These are phyloP conservation scores for Drosophila cognata DNA, from an alignment of 2,888 invertebrate genomes.

Conservation along the genomic window DNA sequence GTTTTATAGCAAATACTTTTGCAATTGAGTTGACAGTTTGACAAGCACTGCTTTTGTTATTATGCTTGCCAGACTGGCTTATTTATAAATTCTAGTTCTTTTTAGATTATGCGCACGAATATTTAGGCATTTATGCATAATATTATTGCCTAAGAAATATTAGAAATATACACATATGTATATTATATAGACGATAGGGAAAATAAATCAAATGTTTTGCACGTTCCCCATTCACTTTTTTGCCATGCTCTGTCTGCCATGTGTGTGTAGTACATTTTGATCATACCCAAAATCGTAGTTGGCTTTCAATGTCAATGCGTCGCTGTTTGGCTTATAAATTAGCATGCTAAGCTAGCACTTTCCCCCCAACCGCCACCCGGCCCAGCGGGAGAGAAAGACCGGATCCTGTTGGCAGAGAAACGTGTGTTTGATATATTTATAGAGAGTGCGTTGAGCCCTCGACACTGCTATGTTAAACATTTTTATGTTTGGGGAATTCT, in stretches of 20 bases:
- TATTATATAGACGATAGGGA: background rate
- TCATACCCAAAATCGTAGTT: constrained; percentile 57
- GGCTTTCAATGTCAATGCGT: constrained; percentile 51
- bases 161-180: background rate
- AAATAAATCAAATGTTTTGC: constrained; percentile 9
- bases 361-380: background rate
- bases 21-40: constrained; percentile 19
- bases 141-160: background rate
- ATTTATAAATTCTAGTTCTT: background rate
- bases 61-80: background rate
- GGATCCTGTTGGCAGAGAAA: constrained; percentile 71
- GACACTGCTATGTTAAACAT: constrained; percentile 36
- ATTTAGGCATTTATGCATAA: background rate
- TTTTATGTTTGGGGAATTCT: constrained; percentile 66
- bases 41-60: constrained; percentile 19
- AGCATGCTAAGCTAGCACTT: constrained; percentile 44
- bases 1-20: constrained; percentile 9
- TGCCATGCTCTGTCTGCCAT: constrained; percentile 17
- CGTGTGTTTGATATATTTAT: constrained; percentile 70
- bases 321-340: constrained; percentile 69
- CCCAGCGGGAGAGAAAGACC: constrained; percentile 13
- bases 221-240: constrained; percentile 26
- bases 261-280: constrained; percentile 18
- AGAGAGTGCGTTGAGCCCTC: constrained; percentile 52
- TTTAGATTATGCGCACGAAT: background rate